phyloP scores from a whole-genome alignment of 2,888 invertebrate genomes.

The Papilio elwesi region DNA sequence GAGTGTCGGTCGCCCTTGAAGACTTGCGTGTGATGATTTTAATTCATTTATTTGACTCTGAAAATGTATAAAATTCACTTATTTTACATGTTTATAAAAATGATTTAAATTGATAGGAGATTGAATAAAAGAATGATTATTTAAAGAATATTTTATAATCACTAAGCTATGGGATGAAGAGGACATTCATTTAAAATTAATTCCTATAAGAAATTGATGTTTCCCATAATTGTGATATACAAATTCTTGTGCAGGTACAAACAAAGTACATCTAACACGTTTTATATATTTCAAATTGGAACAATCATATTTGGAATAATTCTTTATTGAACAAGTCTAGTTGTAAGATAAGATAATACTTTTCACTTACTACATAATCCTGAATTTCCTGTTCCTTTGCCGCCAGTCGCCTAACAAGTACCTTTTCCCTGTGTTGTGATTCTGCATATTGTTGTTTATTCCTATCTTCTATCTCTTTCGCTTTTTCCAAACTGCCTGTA shows the following conservation, averaged over 20 bases:
- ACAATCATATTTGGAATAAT: no score
- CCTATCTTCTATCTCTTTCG: constrained; percentile 91
- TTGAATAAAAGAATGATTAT: no score
- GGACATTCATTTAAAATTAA: no score
- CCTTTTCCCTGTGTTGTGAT: constrained; percentile 95
- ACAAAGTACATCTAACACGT: not conserved
- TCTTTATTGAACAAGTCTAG: no score
- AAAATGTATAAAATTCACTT: constrained; percentile 34
- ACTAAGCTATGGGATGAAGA: no score
- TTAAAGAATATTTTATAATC: not conserved
- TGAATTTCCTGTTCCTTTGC: constrained; percentile 98
- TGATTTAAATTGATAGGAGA: not conserved
- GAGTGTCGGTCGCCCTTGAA: constrained; percentile 88
- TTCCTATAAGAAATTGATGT: not conserved
- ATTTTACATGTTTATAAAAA: not conserved
- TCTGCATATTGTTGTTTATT: constrained; percentile 92
- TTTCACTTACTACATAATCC: constrained; percentile 93
- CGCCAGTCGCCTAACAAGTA: constrained; percentile 95
- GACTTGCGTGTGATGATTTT: constrained; percentile 94
- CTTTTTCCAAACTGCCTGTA: constrained; percentile 88
- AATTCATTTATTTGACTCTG: constrained; percentile 97
- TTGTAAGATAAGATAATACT: constrained; percentile 11
- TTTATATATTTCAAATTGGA: no score
- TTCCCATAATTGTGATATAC: not conserved
- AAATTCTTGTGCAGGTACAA: not conserved